Evolutionary conservation across 2,797 vertebrate species (phyloP).

Genomic region (Remorina albescens): DNA sequence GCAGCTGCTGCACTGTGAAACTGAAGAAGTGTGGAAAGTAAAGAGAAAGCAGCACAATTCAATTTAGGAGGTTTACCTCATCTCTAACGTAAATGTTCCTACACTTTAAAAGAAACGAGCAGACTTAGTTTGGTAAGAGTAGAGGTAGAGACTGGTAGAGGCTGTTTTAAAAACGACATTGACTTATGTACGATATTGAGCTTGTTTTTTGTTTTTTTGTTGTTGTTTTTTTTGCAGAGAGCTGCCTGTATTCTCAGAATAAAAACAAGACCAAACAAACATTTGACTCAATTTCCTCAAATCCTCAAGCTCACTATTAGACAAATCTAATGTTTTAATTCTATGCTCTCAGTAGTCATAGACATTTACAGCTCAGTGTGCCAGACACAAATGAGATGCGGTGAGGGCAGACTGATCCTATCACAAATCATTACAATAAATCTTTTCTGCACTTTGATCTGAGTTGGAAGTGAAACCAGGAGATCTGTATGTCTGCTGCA

Average conservation of each 20-base stretch:
- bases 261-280: background rate
- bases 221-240: no score
- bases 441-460: constrained; percentile 37
- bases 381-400: constrained; percentile 7
- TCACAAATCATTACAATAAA: constrained; percentile 32
- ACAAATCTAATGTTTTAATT: background rate
- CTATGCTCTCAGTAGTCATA: background rate
- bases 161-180: background rate
- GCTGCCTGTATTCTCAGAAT: background rate
- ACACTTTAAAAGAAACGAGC: constrained; percentile 26
- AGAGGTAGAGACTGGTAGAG: background rate
- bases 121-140: background rate
- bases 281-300: background rate
- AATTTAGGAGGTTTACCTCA: constrained; percentile 19
- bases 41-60: constrained; percentile 38
- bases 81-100: constrained; percentile 37
- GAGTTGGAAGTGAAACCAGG: background rate
- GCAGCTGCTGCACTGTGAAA: constrained; percentile 59
- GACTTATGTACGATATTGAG: background rate
- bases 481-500: constrained; percentile 19
- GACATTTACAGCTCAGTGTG: background rate
- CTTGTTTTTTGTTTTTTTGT: no score
- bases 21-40: constrained; percentile 29
- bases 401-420: background rate
- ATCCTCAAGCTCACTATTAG: background rate